These are phyloP conservation scores for Auanema sp. DNA, from an alignment of 2,888 invertebrate genomes.

Conservation along the genomic window DNA sequence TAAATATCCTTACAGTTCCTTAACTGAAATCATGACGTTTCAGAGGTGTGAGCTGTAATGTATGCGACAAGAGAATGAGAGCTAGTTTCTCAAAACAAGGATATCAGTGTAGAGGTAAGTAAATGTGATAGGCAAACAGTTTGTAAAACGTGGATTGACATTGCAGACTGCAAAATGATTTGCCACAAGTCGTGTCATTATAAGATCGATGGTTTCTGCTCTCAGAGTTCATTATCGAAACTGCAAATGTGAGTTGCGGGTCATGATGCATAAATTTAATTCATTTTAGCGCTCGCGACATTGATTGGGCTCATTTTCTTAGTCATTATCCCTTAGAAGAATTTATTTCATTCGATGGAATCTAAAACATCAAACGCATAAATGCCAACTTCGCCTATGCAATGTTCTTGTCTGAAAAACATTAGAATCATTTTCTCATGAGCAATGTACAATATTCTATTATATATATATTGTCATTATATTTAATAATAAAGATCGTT, in stretches of 20 bases:
- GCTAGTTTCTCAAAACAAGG: constrained; percentile 63
- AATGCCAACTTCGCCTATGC: neutral
- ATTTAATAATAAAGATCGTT: no score
- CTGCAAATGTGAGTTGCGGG: constrained; percentile 45
- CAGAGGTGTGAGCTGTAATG: constrained; percentile 60
- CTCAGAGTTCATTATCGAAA: constrained; percentile 49
- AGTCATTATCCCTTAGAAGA: constrained; percentile 56
- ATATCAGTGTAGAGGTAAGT: constrained; percentile 63
- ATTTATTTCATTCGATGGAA: constrained; percentile 56
- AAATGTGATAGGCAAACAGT: no score
- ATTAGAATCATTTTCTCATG: no score
- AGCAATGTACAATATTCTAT: no score
- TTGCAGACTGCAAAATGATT: constrained; percentile 62
- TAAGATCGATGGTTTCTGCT: constrained; percentile 56
- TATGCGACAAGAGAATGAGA: constrained; percentile 56
- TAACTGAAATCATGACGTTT: constrained; percentile 29
- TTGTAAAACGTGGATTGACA: neutral
- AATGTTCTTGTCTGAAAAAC: no score
- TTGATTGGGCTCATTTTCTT: constrained; percentile 61
- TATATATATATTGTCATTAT: no score
- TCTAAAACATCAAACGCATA: constrained; percentile 25
- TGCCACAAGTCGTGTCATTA: constrained; percentile 63
- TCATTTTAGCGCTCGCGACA: constrained; percentile 50
- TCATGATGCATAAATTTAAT: neutral
- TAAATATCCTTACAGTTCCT: no score